phyloP scores from a whole-genome alignment of 2,797 vertebrate species.

The Hoplostethus atlanticus region DNA sequence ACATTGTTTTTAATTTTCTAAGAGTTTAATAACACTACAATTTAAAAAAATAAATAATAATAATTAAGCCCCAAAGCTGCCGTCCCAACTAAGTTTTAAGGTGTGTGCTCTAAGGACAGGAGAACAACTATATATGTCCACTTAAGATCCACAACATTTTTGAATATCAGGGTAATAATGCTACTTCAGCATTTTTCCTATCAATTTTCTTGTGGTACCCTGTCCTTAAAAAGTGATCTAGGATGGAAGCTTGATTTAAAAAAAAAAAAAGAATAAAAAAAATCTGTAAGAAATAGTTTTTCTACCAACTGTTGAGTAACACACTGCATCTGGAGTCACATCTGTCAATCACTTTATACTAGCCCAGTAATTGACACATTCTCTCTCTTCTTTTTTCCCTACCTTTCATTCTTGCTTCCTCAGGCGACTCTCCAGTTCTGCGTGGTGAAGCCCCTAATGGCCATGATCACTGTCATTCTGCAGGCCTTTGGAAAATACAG shows the following conservation, averaged over 20 bases:
- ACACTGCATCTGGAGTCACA: not conserved
- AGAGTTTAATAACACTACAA: too few species aligned
- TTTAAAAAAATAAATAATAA: too few species aligned
- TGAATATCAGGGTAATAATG: not conserved
- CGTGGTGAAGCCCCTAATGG: slow-evolving; percentile 99
- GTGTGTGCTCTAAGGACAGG: too few species aligned
- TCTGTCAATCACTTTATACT: not conserved
- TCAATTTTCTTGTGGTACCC: not conserved
- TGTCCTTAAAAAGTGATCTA: not conserved
- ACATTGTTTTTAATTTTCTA: too few species aligned
- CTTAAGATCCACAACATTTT: not conserved
- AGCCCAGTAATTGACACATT: not conserved
- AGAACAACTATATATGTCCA: too few species aligned
- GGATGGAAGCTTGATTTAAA: not conserved
- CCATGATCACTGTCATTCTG: slow-evolving; percentile 94
- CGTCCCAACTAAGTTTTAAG: too few species aligned
- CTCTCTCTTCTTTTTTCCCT: not conserved
- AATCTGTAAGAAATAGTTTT: too few species aligned
- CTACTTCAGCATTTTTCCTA: not conserved
- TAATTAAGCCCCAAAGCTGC: too few species aligned
- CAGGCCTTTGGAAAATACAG: slow-evolving; percentile 97
- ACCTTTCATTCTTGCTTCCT: not conserved
- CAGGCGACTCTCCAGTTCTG: slow-evolving; percentile 99
- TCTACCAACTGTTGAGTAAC: too few species aligned
- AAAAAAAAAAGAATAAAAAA: too few species aligned